Evolutionary conservation across 2,888 invertebrate genomes (phyloP).

Genomic region (Antitype chi): DNA sequence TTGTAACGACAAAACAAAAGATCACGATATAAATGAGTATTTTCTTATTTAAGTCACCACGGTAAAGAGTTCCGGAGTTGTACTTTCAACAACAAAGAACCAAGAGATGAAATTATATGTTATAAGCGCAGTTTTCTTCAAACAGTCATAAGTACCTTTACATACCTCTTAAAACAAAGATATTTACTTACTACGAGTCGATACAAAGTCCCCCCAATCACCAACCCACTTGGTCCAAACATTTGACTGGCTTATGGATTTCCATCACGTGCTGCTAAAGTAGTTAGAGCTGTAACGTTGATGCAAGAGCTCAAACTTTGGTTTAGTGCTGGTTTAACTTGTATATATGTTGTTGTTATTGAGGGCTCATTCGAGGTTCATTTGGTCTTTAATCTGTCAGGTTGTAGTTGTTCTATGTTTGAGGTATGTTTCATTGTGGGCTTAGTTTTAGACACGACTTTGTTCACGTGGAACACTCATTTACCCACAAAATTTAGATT

Average conservation of each 20-base stretch:
- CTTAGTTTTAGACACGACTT: too few species aligned
- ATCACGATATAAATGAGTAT: slow-evolving; percentile 63
- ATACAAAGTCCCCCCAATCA: slow-evolving; percentile 19
- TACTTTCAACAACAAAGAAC: slow-evolving; percentile 61
- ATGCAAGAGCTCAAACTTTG: slow-evolving; percentile 58
- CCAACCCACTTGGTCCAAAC: slow-evolving; percentile 32
- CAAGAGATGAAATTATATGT: not conserved
- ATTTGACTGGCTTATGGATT: slow-evolving; percentile 50
- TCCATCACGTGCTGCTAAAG: slow-evolving; percentile 54
- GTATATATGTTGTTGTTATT: slow-evolving; percentile 33
- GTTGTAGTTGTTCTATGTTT: not conserved
- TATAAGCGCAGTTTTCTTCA: not conserved
- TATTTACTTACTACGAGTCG: not conserved
- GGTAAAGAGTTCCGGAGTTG: slow-evolving; percentile 44
- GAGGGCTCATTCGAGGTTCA: slow-evolving; percentile 37
- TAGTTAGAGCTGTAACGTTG: slow-evolving; percentile 71
- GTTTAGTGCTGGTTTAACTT: slow-evolving; percentile 53
- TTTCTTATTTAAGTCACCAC: slow-evolving; percentile 62
- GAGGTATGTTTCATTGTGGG: not conserved
- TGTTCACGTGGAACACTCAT: not conserved
- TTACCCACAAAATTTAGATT: not conserved
- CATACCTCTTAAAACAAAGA: not conserved
- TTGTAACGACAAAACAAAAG: slow-evolving; percentile 44
- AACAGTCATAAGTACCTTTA: not conserved
- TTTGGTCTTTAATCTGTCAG: slow-evolving; percentile 51